phyloP scores from a whole-genome alignment of 1,140 invertebrate species.

The Gerris buenoi region DNA sequence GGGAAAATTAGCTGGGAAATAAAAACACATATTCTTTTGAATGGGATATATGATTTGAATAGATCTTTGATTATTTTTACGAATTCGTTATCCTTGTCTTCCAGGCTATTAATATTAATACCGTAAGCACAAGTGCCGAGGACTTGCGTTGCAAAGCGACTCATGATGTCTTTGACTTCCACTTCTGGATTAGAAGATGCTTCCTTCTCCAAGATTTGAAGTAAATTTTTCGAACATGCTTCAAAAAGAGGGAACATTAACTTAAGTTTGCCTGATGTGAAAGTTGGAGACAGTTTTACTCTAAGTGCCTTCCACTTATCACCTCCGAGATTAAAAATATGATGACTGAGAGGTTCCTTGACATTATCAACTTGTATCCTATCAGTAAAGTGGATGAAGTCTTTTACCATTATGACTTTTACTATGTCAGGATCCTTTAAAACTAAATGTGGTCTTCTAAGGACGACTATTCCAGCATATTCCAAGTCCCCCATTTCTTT shows the following conservation, averaged over 20 bases:
- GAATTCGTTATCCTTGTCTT: conserved; percentile 34
- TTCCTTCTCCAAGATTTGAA: not conserved
- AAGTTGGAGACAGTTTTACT: conserved; percentile 41
- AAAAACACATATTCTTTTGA: not conserved
- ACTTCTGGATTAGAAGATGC: conserved; percentile 17
- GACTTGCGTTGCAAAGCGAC: conserved; percentile 35
- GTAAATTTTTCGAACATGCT: conserved; percentile 22
- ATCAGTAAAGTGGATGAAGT: conserved; percentile 34
- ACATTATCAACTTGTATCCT: conserved; percentile 31
- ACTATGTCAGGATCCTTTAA: conserved; percentile 36
- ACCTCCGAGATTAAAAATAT: conserved; percentile 23
- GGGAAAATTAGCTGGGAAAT: not conserved
- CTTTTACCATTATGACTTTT: conserved; percentile 34
- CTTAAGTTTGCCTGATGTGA: conserved; percentile 32
- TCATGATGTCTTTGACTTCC: conserved; percentile 33
- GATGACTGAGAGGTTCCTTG: conserved; percentile 24
- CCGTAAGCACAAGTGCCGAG: conserved; percentile 41
- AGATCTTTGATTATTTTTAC: conserved; percentile 30
- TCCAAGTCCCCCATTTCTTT: conserved; percentile 24
- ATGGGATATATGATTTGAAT: conserved; percentile 13
- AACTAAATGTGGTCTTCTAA: conserved; percentile 33
- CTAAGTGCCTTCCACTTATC: conserved; percentile 39
- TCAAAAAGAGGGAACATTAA: conserved; percentile 29
- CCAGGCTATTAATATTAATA: conserved; percentile 34
- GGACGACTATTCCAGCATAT: conserved; percentile 33